Conservation (phyloP, 1,140 invertebrate genomes). For the Psix sp. region DNA sequence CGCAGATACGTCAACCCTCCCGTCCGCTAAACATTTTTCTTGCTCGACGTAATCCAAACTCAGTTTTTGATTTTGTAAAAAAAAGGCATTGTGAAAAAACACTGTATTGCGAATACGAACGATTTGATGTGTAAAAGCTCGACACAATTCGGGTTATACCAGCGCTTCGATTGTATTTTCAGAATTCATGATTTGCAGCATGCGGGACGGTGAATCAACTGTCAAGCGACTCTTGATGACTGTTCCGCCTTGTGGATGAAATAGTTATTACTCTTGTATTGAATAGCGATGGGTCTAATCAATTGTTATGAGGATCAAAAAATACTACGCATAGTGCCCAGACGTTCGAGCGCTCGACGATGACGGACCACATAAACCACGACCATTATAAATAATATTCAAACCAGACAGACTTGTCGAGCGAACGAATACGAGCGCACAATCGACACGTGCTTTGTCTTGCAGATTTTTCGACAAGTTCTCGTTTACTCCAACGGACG, state of each 20-base stretch:
- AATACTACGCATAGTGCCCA: constrained; percentile 40
- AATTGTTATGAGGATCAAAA: constrained; percentile 61
- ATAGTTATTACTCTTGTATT: constrained; percentile 57
- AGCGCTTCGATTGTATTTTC: too few relatives aligned
- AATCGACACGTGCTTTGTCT: constrained; percentile 68
- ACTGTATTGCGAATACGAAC: too few relatives aligned
- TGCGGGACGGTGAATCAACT: too few relatives aligned
- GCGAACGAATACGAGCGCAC: constrained; percentile 66
- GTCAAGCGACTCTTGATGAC: too few relatives aligned
- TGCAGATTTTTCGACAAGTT: constrained; percentile 66
- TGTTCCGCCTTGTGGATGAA: constrained; percentile 36
- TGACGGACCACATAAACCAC: constrained; percentile 42
- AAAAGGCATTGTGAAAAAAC: too few relatives aligned
- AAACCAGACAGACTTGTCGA: constrained; percentile 66
- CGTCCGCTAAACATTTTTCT: constrained; percentile 59
- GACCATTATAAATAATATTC: constrained; percentile 37
- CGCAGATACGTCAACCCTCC: constrained; percentile 53
- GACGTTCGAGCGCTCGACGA: constrained; percentile 73
- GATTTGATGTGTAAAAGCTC: too few relatives aligned
- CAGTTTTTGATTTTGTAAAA: constrained; percentile 12
- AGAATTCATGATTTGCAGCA: too few relatives aligned
- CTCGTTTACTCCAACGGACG: constrained; percentile 29
- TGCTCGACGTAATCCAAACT: constrained; percentile 54
- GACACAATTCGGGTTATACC: too few relatives aligned
- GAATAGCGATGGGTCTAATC: constrained; percentile 68